phyloP scores from a whole-genome alignment of 2,888 invertebrate genomes.

The Antitype chi region DNA sequence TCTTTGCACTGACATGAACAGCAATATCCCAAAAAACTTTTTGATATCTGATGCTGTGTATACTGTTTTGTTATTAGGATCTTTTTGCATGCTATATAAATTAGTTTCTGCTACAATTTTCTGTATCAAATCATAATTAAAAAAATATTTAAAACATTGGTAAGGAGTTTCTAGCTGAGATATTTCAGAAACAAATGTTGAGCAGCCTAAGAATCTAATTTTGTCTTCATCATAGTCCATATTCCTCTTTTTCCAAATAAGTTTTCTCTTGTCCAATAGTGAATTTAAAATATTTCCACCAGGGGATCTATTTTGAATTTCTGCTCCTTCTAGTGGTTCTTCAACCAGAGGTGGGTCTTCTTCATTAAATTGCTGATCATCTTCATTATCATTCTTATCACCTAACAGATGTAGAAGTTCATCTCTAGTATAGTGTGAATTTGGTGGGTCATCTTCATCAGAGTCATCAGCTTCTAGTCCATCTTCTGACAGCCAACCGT shows the following conservation, averaged over 20 bases:
- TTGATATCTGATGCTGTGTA: constrained; percentile 33
- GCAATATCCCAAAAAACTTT: constrained; percentile 51
- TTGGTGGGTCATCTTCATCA: constrained; percentile 66
- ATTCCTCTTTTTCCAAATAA: constrained; percentile 71
- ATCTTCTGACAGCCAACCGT: constrained; percentile 71
- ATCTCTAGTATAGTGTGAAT: constrained; percentile 57
- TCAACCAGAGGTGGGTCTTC: constrained; percentile 55
- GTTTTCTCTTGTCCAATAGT: constrained; percentile 71
- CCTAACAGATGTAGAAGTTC: constrained; percentile 62
- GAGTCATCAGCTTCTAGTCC: constrained; percentile 69
- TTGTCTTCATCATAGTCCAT: constrained; percentile 69
- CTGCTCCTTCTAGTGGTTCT: constrained; percentile 44
- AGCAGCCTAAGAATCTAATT: constrained; percentile 61
- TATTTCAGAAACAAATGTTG: constrained; percentile 8
- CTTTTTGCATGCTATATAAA: constrained; percentile 22
- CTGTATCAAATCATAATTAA: constrained; percentile 43
- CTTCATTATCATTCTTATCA: constrained; percentile 50
- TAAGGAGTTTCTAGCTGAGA: constrained; percentile 7
- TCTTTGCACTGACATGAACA: constrained; percentile 50
- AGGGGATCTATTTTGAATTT: constrained; percentile 38
- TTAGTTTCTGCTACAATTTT: constrained; percentile 1
- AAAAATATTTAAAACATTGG: constrained; percentile 45
- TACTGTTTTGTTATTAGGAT: constrained; percentile 40
- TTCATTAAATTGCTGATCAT: constrained; percentile 29
- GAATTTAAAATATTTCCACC: constrained; percentile 26